Base-by-base conservation (phyloP, 2,888 invertebrate genomes). In the Cataglyphis altisquamis region DNA sequence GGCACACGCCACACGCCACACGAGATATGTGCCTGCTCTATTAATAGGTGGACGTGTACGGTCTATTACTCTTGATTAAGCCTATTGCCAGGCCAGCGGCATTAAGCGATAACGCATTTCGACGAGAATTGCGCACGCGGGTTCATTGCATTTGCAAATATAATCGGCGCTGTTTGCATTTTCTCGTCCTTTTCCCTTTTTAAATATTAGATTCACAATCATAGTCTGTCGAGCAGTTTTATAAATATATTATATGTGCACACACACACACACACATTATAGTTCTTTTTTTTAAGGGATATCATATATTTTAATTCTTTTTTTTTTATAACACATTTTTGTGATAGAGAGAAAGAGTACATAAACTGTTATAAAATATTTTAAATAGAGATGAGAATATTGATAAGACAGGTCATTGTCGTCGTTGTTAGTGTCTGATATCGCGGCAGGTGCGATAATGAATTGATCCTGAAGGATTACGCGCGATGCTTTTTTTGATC, bases 21-120 rank as follows among this genome's bases (percentile, higher is more conserved):
- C 36, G 36, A 6, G 84, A 75, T 52, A 77, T 84, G 73, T 36
- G 84, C 86, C 52, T 84, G 52, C 87, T 86, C 90, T 92, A 92
- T 92, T 92, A 92, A 92, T 92, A 91, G 91, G 88, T 90, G 84
- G 89, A 88, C 91, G 87, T 70, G 87, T 70, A 86, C 89, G 87
- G 86, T 91, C 89, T 92, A 92, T 92, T 92, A 92, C 92, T 92
- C 88, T 91, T 88, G 92, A 92, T 92, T 92, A 92, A 91, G 89
- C 89, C 89, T 88, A 92, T 92, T 92, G 89, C 87, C 90, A 81
- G 89, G 84, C 89, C 90, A 90, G 89, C 88, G 91, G 87, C 91
- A 91, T 91, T 90, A 87, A 73, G 82, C 84, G 90, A 90, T 92
- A 91, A 92, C 90, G 89, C 87, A 86, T 90, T 86, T 73, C 83